Evolutionary conservation across 2,888 invertebrate species (phyloP), one percentile per base, ranked within the genome.

Genomic region (Andricus quercusramuli): DNA sequence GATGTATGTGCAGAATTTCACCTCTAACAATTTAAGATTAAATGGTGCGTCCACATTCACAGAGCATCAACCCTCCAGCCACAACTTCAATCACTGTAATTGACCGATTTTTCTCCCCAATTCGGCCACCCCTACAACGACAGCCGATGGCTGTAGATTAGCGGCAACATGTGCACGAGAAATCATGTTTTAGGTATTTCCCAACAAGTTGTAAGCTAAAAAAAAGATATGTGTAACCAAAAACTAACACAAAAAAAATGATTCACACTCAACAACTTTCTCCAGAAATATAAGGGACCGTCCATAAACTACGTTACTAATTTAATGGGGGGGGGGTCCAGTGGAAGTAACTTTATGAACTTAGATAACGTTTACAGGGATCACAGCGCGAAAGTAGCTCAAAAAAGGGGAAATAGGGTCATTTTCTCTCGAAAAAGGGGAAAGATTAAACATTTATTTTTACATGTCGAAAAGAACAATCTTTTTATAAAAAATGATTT

Each of bases 21-120:
- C 70, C 70, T 51, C 51, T 29, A 47, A 47, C 20, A 47, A 29
- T 29, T 25, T 70, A 70, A 70, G 70, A 70, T 51, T 47, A 70
- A 70, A 70, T 29, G 22, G 17, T 15, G 25, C 70, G 17, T 70
- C 15, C 47, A 44, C 47, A 70, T 51, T 51, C 41, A 67, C 67
- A 67, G 41, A 41, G n/a, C n/a, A 67, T 67, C 47, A 70, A 51
- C 51, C 70, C 70, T 70, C 51, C 47, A 44, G 25, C 68, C 44
- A 68, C 68, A 68, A 25, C 68, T 44, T 70, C 51, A 47, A 51
- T 70, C 70, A 70, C 11, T 22, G 29, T 70, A 70, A 70, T 70
- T 70, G 70, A 70, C 51, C 70, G 70, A 70, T 70, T 47, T 70
- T 70, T 70, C 20, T 70, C 70, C 70, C 70, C 70, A n/a, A 70